A percentile compares a stretch with the other conserved stretches of the same genome.
Conservation (phyloP, 2,113 vertebrate species). For the Sakesphorus luctuosus region DNA sequence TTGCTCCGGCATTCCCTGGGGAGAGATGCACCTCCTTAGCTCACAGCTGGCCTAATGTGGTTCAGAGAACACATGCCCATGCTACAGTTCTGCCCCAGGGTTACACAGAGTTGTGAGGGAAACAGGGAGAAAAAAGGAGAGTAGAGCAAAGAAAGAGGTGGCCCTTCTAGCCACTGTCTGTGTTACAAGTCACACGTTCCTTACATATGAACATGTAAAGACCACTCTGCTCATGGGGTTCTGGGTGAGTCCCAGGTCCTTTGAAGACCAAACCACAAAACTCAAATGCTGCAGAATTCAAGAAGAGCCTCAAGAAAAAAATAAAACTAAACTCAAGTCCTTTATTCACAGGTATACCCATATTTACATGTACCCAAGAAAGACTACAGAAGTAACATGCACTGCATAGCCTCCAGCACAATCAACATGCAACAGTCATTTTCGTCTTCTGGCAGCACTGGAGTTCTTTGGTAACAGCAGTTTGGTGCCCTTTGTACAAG, state of each 20-base stretch:
- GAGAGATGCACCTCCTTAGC: not conserved
- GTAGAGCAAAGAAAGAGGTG: not conserved
- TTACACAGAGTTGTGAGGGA: not conserved
- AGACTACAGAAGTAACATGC: rapidly evolving
- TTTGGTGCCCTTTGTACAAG: not conserved
- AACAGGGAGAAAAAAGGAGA: not conserved
- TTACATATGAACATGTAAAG: not conserved
- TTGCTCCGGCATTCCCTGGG: constrained; percentile 95
- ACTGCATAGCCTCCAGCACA: not conserved
- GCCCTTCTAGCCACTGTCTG: not conserved
- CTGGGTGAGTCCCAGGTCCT: not conserved
- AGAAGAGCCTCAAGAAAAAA: not conserved
- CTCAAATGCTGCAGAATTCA: not conserved
- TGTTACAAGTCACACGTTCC: not conserved
- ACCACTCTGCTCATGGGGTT: not conserved
- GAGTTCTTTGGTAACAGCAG: not conserved
- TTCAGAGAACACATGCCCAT: not conserved
- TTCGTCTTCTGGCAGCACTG: not conserved
- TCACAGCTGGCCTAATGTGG: rapidly evolving
- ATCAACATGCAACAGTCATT: not conserved
- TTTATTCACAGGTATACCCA: not conserved
- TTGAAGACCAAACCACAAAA: not conserved
- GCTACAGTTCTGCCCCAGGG: not conserved
- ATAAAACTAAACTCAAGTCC: not conserved
- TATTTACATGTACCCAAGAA: not conserved